Percentiles rank a stretch among this genome's conserved stretches.
Conservation (phyloP, 2,113 vertebrate species). For the Dissostichus mawsoni region DNA sequence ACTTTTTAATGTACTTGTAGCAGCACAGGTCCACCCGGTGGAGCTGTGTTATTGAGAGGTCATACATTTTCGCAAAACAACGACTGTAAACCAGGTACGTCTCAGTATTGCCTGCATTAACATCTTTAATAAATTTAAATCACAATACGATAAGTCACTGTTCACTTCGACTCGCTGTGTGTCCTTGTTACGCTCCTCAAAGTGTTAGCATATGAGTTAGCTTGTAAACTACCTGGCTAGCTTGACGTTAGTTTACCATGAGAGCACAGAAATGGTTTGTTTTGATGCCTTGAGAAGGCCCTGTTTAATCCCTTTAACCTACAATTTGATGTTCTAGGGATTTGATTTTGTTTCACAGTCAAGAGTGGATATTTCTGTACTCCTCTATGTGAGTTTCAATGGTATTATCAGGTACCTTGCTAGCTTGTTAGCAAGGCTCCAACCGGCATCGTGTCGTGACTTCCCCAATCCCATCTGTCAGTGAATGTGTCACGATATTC, state of each 20-base stretch:
- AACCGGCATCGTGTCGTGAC: constrained; percentile 53
- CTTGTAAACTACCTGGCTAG: constrained; percentile 26
- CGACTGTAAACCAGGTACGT: constrained; percentile 51
- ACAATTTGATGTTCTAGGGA: accelerated
- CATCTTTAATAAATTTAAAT: not conserved
- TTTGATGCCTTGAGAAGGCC: not conserved
- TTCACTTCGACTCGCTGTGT: not conserved
- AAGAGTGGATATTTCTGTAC: no score
- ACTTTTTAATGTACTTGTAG: accelerated
- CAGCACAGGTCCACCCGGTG: constrained; percentile 39
- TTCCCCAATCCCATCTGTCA: constrained; percentile 26
- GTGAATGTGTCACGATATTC: not conserved
- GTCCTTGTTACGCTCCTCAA: not conserved
- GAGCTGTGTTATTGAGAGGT: constrained; percentile 77
- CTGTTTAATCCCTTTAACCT: not conserved
- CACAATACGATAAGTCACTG: not conserved
- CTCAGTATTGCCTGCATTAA: not conserved
- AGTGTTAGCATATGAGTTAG: constrained; percentile 33
- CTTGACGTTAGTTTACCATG: constrained; percentile 2
- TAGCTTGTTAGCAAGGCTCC: not conserved
- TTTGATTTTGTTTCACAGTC: accelerated
- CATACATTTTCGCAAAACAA: constrained; percentile 56
- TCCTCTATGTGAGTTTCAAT: not conserved
- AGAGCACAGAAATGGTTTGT: constrained; percentile 2
- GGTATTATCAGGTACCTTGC: not conserved